Evolutionary conservation across 2,113 vertebrate species (phyloP), one percentile per base, ranked within the genome.

Genomic region (Carollia perspicillata): DNA sequence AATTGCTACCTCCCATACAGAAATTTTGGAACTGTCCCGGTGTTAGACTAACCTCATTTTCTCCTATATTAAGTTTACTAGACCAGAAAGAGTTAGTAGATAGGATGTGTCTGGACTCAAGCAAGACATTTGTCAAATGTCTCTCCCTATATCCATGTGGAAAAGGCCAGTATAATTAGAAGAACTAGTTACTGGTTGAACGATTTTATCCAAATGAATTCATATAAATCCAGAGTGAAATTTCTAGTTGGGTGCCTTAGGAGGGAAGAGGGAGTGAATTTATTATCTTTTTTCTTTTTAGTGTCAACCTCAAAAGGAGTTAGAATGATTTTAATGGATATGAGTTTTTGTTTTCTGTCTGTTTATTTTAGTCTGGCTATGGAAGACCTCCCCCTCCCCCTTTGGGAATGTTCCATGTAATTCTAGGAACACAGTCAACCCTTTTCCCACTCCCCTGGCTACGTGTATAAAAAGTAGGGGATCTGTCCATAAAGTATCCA

Each of bases 81-180:
- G 90, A 88, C 84, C 94, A 96, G 72, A 97, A 87, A 95, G 93
- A 92, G 37, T 93, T 95, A 94, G 72, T 93, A 94, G 95, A 97
- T 75, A 86, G 93, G 79, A 81, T 95, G 42, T 77, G 23, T 92
- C 84, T 93, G 93, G 75, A 88, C 51, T 77, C 35, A 8, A 90
- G 90, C 40, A 95, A 92, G 84, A 94, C 75, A 88, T 97, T 95
- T 97, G 75, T 95, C 84, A 95, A 94, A 72, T 40, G 55, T 69
- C 88, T 92, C 40, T 58, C 33, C 84, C 44, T 71, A 81, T 22
- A 78, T 51, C 72, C 42, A 85, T 44, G 33, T 85, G 77, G 26
- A 83, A 96, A 97, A 88, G 47, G 60, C 53, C 42, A 72, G 78
- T 63, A 22, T 93, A 95, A 97, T 95, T 96, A 94, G 84, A 95